These are phyloP conservation scores for Coecobrya sp. DNA, from an alignment of 2,888 invertebrate species.

Conservation along the genomic window DNA sequence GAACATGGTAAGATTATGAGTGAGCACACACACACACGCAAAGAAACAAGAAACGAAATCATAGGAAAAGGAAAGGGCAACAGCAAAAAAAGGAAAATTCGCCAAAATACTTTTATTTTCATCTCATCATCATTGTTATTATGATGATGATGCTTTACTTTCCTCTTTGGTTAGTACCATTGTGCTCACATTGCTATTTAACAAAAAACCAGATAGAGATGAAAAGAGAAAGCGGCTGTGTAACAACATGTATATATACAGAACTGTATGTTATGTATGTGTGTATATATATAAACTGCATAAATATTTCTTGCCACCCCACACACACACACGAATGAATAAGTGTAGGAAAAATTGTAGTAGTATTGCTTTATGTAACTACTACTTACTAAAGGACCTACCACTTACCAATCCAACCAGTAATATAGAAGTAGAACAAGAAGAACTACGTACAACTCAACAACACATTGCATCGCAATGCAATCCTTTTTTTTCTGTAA, in stretches of 20 bases:
- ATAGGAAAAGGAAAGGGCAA: constrained; percentile 63
- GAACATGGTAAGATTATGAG: constrained; percentile 70
- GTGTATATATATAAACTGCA: constrained; percentile 24
- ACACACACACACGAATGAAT: constrained; percentile 2
- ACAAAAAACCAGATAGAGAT: background rate
- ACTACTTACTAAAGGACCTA: too few species aligned
- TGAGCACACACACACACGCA: constrained; percentile 17
- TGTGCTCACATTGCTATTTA: constrained; percentile 63
- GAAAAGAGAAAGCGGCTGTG: constrained; percentile 30
- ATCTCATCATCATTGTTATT: constrained; percentile 74
- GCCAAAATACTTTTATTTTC: constrained; percentile 75
- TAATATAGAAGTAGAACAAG: constrained; percentile 23
- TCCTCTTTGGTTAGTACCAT: constrained; percentile 45
- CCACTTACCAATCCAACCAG: background rate
- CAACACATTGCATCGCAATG: constrained; percentile 70
- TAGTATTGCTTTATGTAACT: constrained; percentile 16
- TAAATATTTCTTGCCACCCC: constrained; percentile 41
- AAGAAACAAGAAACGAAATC: too few species aligned
- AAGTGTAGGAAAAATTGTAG: constrained; percentile 48
- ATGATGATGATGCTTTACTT: constrained; percentile 60
- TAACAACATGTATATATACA: constrained; percentile 5
- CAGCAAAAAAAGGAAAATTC: constrained; percentile 70
- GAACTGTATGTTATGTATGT: background rate
- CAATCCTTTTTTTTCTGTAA: constrained; percentile 69
- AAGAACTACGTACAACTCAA: constrained; percentile 43